Base-by-base conservation (phyloP, 2,113 vertebrate species). In the Malurus melanocephalus region DNA sequence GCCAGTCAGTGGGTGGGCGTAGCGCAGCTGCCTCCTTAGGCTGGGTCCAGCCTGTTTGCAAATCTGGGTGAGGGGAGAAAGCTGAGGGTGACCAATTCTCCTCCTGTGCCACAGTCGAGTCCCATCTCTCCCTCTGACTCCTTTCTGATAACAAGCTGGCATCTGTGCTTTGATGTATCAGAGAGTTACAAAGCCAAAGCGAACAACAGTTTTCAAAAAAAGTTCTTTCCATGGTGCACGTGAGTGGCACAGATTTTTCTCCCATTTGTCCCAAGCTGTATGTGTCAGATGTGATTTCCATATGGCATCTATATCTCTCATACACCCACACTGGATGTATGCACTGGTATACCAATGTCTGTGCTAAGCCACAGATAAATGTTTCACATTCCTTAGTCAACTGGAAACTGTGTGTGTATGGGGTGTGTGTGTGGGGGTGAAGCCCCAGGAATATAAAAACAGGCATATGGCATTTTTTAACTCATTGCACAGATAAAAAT, bases 391-490 rank as follows among this genome's bases (percentile, higher is more conserved):
- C 95, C 92, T 93, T 57, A 51, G 82, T 94, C 92, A 94, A 90
- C 89, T 93, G 87, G 51, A 88, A 95, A 87, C 59, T 57, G 33
- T 90, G 73, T 85, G 89, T 71, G 65, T 67, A 84, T 33, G 61
- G 53, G 35, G 62, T 57, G 75, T 94, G 78, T 94, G 78, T 6
- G 80, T 9, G 85, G 68, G 81, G 82, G 87, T 89, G 89, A 93
- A 96, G 87, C 95, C 89, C 74, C 53, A 87, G 93, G 92, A 93
- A 92, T 92, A 94, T 85, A 93, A 96, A 96, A 91, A 87, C 96
- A 96, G 94, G 93, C 95, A 92, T 90, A 91, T 91, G 95, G 95
- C 90, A 94, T 90, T 96, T 96, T 94, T 94, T 67, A 96, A 95
- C 81, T 95, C 64, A 62, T 72, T 85, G 66, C 80, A 88, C 42